Evolutionary conservation across 2,888 invertebrate species (phyloP), one percentile per base, ranked within the genome.

Genomic region (Aromia moschata): DNA sequence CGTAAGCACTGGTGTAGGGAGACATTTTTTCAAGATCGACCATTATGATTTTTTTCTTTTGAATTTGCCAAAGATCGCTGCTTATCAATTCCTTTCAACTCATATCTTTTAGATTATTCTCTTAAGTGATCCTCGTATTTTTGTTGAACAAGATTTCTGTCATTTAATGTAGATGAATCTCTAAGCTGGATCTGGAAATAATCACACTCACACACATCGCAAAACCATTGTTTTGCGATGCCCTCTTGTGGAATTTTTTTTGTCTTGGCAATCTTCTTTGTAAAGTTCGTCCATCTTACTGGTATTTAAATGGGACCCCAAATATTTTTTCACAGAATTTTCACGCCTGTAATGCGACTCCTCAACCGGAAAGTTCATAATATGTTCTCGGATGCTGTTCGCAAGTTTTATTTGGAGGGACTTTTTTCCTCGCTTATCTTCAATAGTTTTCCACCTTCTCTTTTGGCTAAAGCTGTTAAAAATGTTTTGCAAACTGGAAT

Each of bases 21-120:
- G 20, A 43, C 62, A 66, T 61, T 64, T 68, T n/a, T 58, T 67
- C 41, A 25, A 68, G 33, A 38, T 66, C 65, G 9, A 64, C 60
- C 60, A 60, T 61, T 15, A 64, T 15, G 11, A 63, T 25, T 53
- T 44, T 58, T 65, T 57, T 40, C 33, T 17, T 36, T 57, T 16
- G 31, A 15, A 43, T 46, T 54, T 58, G 18, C 40, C 12, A 15
- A 31, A 33, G 17, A 41, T 38, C 15, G 25, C 38, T 47, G 16
- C 17, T 53, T 62, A 18, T 58, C 52, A 14, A 45, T 17, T 43
- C 44, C 58, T 37, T 62, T 66, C 20, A 51, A 47, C 7, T 57
- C 37, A 41, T 68, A 68, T 45, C 63, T 51, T 30, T 56, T 36
- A 47, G 46, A 14, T 12, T 62, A 64, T n/a, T 64, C 56, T 11